phyloP scores from a whole-genome alignment of 2,888 invertebrate genomes.

The Unio delphinus region DNA sequence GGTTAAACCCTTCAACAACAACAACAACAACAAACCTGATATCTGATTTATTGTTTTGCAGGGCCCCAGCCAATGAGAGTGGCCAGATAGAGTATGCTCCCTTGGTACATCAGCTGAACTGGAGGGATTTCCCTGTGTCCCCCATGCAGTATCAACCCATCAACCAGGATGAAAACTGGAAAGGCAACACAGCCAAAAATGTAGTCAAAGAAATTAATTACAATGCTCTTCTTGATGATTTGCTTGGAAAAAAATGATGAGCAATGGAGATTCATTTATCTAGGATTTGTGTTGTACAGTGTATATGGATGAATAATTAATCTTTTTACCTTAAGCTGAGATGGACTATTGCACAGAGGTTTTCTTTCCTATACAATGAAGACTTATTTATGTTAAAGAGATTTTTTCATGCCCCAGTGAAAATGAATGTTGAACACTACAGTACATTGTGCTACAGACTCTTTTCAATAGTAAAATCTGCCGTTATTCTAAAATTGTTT shows the following conservation, averaged over 20 bases:
- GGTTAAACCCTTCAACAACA: background rate
- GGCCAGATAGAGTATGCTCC: constrained; percentile 56
- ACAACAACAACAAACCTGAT: background rate
- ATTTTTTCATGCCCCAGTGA: too few species aligned
- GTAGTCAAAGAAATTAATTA: constrained; percentile 46
- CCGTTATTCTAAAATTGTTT: too few species aligned
- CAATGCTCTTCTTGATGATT: constrained; percentile 47
- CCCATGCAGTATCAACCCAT: constrained; percentile 56
- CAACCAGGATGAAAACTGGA: constrained; percentile 50
- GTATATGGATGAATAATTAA: too few species aligned
- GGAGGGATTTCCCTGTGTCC: constrained; percentile 65
- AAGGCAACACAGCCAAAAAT: constrained; percentile 46
- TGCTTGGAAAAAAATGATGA: constrained; percentile 39
- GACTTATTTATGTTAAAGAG: too few species aligned
- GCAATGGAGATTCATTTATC: too few species aligned
- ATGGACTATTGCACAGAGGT: too few species aligned
- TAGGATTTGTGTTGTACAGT: too few species aligned
- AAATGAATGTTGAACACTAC: too few species aligned
- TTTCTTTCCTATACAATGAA: too few species aligned
- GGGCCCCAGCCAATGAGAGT: constrained; percentile 44
- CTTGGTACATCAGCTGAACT: constrained; percentile 64
- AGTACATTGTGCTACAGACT: too few species aligned
- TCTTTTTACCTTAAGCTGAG: too few species aligned
- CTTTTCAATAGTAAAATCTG: too few species aligned
- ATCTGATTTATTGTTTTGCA: constrained; percentile 24